phyloP scores from a whole-genome alignment of 2,888 invertebrate species.

The Pseudeuparius sepicola region DNA sequence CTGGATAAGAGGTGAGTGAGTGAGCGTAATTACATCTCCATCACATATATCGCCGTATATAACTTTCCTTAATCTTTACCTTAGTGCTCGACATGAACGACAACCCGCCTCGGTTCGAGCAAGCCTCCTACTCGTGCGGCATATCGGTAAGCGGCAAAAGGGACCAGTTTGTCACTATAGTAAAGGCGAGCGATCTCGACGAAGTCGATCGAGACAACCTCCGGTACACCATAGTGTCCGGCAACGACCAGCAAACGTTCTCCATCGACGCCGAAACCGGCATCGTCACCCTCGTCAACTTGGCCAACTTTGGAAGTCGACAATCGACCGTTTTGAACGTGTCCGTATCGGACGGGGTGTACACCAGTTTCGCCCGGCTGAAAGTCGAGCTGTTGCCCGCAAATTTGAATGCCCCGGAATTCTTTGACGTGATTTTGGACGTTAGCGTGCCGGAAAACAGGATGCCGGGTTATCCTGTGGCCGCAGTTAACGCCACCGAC shows the following conservation, averaged over 20 bases:
- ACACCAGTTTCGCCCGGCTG: conserved; percentile 76
- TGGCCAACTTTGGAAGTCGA: conserved; percentile 59
- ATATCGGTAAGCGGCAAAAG: conserved; percentile 74
- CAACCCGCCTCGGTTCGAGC: conserved; percentile 78
- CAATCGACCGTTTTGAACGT: conserved; percentile 64
- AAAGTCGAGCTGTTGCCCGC: conserved; percentile 69
- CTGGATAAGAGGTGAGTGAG: conserved; percentile 57
- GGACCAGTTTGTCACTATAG: conserved; percentile 80
- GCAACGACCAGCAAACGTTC: conserved; percentile 68
- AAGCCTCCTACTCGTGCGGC: conserved; percentile 65
- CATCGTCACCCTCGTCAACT: conserved; percentile 61
- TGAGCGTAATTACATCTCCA: too few species aligned
- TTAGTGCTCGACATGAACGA: conserved; percentile 86
- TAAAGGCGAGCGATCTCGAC: conserved; percentile 84
- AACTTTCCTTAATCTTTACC: too few species aligned
- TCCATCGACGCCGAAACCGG: conserved; percentile 50
- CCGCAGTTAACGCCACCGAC: conserved; percentile 67
- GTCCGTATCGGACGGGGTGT: conserved; percentile 92
- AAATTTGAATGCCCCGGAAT: conserved; percentile 70
- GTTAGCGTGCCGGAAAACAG: conserved; percentile 75
- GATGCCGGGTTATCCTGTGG: conserved; percentile 62
- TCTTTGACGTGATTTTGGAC: conserved; percentile 60
- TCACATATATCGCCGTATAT: neutral
- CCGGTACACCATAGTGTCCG: conserved; percentile 71
- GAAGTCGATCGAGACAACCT: conserved; percentile 63